A percentile compares a stretch with the other conserved stretches of the same genome.
These are phyloP conservation scores for Hippocampus zosterae DNA, from an alignment of 2,113 vertebrate genomes.

Conservation along the genomic window DNA sequence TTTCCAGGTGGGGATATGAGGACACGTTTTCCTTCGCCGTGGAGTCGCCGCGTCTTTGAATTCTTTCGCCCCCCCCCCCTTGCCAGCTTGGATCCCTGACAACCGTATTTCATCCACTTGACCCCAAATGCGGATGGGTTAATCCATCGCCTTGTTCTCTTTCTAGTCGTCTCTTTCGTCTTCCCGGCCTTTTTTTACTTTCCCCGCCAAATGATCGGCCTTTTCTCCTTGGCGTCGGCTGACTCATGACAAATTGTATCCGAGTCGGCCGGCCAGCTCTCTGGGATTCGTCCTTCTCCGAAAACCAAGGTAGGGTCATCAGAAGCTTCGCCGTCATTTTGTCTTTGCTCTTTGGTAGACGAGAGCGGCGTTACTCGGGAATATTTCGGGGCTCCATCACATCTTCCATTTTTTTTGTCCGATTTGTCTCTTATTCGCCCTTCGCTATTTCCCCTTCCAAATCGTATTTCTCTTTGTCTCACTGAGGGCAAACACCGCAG, in stretches of 20 bases:
- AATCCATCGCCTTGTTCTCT: conserved; percentile 18
- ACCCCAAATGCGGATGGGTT: conserved; percentile 10
- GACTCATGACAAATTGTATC: conserved; percentile 6
- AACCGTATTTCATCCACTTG: conserved; percentile 25
- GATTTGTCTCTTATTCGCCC: neutral
- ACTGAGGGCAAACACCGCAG: neutral
- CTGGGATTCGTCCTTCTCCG: neutral
- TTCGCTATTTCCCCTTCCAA: neutral
- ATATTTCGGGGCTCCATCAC: neutral
- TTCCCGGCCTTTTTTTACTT: neutral
- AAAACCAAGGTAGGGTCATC: conserved; percentile 5
- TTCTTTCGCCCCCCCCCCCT: neutral
- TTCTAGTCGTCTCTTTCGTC: conserved; percentile 8
- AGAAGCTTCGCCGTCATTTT: neutral
- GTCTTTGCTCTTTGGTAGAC: too few relatives aligned
- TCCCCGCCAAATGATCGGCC: neutral
- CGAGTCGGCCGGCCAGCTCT: neutral
- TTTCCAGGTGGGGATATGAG: conserved; percentile 10
- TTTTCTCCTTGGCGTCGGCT: conserved; percentile 1
- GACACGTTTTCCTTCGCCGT: neutral
- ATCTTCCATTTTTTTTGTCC: neutral
- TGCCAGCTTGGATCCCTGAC: neutral
- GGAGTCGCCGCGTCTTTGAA: conserved; percentile 10
- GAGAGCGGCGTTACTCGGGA: too few relatives aligned
- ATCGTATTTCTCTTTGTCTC: neutral